These are phyloP conservation scores for Artibeus jamaicensis DNA, from an alignment of 2,797 vertebrate species.

Conservation along the genomic window DNA sequence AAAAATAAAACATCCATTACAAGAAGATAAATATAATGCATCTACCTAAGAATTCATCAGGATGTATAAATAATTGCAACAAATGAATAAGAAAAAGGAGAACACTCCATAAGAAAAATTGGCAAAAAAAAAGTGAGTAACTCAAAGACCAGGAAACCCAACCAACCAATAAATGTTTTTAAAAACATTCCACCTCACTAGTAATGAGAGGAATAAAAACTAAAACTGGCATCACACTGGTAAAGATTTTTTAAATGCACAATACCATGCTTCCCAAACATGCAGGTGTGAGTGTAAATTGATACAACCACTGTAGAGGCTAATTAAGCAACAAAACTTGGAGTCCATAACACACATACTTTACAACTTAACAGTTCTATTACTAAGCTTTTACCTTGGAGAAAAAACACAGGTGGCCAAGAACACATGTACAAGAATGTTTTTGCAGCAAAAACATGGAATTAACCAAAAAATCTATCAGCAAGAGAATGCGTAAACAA, in stretches of 20 bases:
- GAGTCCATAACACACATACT: neutral
- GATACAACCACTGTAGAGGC: neutral
- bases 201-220: slow-evolving; percentile 17
- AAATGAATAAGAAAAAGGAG: slow-evolving; percentile 10
- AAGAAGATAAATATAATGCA: neutral
- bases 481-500: neutral
- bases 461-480: slow-evolving; percentile 21
- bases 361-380: neutral
- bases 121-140: neutral
- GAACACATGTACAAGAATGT: neutral
- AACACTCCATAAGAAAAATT: neutral
- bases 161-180: neutral
- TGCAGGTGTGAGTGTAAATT: neutral
- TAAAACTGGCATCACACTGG: neutral
- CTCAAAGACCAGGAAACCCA: neutral
- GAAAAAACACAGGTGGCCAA: neutral
- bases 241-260: slow-evolving; percentile 30
- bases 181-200: neutral
- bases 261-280: slow-evolving; percentile 8
- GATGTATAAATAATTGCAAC: slow-evolving; percentile 23
- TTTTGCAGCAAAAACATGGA: neutral
- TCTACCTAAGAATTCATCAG: slow-evolving; percentile 17
- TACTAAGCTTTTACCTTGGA: neutral
- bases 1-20: slow-evolving; percentile 8
- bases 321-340: neutral